A percentile compares a stretch with the other conserved stretches of the same genome.
phyloP scores from a whole-genome alignment of 2,797 vertebrate species.

The Gymnocypris eckloni region DNA sequence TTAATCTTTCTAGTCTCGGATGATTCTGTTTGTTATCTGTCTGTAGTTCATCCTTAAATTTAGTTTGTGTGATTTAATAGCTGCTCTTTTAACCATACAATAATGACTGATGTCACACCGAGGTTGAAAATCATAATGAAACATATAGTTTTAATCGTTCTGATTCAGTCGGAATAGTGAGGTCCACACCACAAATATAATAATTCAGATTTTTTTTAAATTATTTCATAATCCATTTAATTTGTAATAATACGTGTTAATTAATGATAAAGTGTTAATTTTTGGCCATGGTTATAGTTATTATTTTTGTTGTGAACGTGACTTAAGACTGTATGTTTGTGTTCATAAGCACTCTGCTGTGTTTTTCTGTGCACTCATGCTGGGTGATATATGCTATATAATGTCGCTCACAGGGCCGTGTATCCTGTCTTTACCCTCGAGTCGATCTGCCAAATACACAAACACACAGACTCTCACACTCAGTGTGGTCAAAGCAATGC shows the following conservation, averaged over 20 bases:
- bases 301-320: background rate
- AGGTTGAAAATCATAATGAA: background rate
- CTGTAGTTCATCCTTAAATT: background rate
- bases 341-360: background rate
- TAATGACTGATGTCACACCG: background rate
- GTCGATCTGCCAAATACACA: slow-evolving; percentile 7
- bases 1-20: background rate
- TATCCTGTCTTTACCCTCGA: slow-evolving; percentile 26
- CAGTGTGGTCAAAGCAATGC: background rate
- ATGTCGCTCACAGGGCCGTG: background rate
- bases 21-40: background rate
- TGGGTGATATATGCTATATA: background rate
- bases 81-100: background rate
- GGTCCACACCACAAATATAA: background rate
- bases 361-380: slow-evolving; percentile 7
- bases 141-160: background rate
- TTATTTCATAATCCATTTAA: background rate
- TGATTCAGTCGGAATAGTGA: background rate
- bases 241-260: background rate
- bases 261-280: background rate
- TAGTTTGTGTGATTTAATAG: too few species aligned
- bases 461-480: slow-evolving; percentile 5
- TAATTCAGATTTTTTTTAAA: background rate
- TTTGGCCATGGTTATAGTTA: background rate
- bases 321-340: background rate